Base-by-base conservation (phyloP, 53 echinoderm and acorn worm genomes). In the Apostichopus leukothele region DNA sequence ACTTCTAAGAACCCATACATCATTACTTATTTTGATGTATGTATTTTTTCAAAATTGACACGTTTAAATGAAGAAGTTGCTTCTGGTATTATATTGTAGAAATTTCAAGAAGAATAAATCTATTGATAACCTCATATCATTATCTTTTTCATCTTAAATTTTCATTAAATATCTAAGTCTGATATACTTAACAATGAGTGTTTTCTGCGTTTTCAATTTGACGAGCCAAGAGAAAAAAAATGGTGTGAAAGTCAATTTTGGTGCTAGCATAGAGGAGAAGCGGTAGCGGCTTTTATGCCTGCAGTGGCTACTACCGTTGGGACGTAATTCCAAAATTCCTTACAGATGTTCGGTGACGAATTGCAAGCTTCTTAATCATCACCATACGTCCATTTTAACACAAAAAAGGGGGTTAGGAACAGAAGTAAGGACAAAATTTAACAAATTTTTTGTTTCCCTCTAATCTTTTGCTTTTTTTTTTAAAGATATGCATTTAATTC, bases 181-280 rank as follows among this genome's bases (percentile, higher is more conserved):
- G 57, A 57, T 57, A 9, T 57, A 57, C 10, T 57, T 57, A 57
- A 57, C 57, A 57, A 9, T 10, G 9, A 57, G 57, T 57, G 7
- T 57, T 57, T 57, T 57, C 10, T 57, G 10, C 10, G 20, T n/a
- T 71, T 71, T 71, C 71, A 71, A 71, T 71, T 71, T 71, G 11
- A 11, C 5, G 20, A 71, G 16, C 13, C 18, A 71, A 6, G 0
- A 5, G 0, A 18, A 10, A 18, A 57, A 81, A 80, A 81, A 81
- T 53, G 81, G 81, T 81, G 81, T 54, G 81, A 81, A 81, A 81
- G 55, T 81, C 81, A 81, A 53, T 81, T 81, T 81, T 59, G 59
- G 60, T 52, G 77, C 25, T 52, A 6, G 18, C 18, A 57, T 57
- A 57, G 57, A 5, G 39, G 39, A 39, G 39, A 39, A 39, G 39